phyloP scores from a whole-genome alignment of 2,888 invertebrate species.

The Saturnia japonica region DNA sequence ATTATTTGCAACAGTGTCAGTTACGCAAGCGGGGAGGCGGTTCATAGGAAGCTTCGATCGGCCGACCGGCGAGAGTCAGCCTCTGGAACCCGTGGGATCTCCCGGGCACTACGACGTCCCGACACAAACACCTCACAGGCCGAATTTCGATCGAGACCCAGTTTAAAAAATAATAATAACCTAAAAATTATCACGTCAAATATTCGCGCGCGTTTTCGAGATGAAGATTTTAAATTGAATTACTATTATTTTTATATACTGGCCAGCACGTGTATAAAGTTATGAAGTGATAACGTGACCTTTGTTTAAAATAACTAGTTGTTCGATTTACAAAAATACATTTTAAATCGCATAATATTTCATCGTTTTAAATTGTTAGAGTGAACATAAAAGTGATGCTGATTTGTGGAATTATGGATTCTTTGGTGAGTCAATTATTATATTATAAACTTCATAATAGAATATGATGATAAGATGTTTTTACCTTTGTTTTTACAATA shows the following conservation, averaged over 20 bases:
- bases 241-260: conserved; percentile 40
- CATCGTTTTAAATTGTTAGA: background rate
- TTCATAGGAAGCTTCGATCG: conserved; percentile 71
- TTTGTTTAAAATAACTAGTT: conserved; percentile 37
- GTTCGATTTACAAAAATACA: background rate
- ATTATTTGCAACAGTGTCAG: conserved; percentile 62
- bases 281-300: conserved; percentile 48
- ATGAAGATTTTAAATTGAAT: conserved; percentile 53
- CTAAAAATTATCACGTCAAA: conserved; percentile 40
- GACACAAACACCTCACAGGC: conserved; percentile 41
- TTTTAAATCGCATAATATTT: background rate
- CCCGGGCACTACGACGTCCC: conserved; percentile 60
- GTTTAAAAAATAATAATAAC: conserved; percentile 33
- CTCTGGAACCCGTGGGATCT: conserved; percentile 66
- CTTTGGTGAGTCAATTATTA: conserved; percentile 5
- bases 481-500: background rate
- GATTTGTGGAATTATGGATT: background rate
- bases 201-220: conserved; percentile 28
- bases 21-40: conserved; percentile 78
- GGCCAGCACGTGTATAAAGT: conserved; percentile 52
- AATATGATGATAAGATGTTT: background rate
- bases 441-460: background rate
- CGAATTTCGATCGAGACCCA: conserved; percentile 41
- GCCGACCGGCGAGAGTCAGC: conserved; percentile 64
- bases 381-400: background rate